Conservation (phyloP, 1,140 invertebrate species). For the Campoletis sonorensis region DNA sequence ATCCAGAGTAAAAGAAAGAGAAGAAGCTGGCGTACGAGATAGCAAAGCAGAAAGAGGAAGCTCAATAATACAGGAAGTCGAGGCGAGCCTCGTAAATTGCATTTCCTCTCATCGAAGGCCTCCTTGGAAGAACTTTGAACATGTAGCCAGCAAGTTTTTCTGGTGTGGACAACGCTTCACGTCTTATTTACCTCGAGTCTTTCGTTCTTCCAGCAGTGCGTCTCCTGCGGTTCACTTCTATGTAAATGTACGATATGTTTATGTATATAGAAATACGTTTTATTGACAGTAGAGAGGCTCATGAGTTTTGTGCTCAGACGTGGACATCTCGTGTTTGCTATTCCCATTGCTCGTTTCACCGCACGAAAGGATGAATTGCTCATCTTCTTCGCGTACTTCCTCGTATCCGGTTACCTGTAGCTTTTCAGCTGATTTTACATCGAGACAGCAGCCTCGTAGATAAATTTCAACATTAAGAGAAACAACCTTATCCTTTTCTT, state of each 20-base stretch:
- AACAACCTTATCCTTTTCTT: background rate
- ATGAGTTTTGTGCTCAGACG: constrained; percentile 1
- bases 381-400: constrained; percentile 34
- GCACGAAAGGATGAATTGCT: constrained; percentile 24
- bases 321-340: constrained; percentile 13
- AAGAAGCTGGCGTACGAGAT: background rate
- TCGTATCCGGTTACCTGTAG: constrained; percentile 25
- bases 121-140: background rate
- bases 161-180: too few relatives aligned
- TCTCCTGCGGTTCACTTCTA: too few relatives aligned
- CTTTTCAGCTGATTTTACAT: background rate
- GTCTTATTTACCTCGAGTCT: too few relatives aligned
- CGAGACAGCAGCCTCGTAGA: background rate
- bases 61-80: constrained; percentile 29
- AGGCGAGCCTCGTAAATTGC: constrained; percentile 31
- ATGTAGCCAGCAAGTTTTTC: background rate
- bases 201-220: too few relatives aligned
- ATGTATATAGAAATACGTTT: background rate
- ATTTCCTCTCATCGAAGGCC: constrained; percentile 33
- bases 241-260: too few relatives aligned
- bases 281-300: constrained; percentile 23
- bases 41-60: constrained; percentile 2
- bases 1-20: constrained; percentile 5
- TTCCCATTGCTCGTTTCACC: constrained; percentile 19
- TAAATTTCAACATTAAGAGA: background rate